Percentiles rank a stretch among this genome's conserved stretches.
Evolutionary conservation across 2,113 vertebrate genomes (phyloP).

Genomic region (Gnathonemus longibarbis): DNA sequence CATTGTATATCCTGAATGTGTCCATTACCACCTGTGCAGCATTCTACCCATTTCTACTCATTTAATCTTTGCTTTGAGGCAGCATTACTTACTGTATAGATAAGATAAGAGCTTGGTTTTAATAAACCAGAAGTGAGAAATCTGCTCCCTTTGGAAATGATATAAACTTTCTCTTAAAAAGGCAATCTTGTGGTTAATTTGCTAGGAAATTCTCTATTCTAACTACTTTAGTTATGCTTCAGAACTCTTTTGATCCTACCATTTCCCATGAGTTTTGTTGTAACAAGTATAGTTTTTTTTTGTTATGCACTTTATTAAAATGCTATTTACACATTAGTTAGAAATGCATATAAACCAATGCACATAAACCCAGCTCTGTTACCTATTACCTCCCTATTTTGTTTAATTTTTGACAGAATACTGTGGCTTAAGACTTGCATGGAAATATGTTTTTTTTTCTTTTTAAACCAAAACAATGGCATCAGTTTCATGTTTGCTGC

Average conservation of each 20-base stretch:
- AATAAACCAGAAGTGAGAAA: neutral
- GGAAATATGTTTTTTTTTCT: neutral
- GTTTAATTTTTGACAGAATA: neutral
- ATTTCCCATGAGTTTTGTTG: neutral
- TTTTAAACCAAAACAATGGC: neutral
- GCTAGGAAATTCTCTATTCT: neutral
- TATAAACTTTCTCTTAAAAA: neutral
- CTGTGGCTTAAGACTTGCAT: neutral
- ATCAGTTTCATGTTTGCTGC: neutral
- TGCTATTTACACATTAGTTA: neutral
- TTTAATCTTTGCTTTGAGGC: neutral
- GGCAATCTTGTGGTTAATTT: neutral
- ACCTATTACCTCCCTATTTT: neutral
- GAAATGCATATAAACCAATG: neutral
- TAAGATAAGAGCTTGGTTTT: neutral
- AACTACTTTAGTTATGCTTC: neutral
- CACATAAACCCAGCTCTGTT: neutral
- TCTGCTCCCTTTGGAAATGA: neutral
- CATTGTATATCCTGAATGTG: neutral
- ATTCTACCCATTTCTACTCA: neutral
- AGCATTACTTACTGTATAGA: neutral
- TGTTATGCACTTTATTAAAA: neutral
- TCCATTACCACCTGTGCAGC: neutral
- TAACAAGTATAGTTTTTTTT: neutral
- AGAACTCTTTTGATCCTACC: neutral